Conservation (phyloP, 2,113 vertebrate genomes). For the Hylia prasina region DNA sequence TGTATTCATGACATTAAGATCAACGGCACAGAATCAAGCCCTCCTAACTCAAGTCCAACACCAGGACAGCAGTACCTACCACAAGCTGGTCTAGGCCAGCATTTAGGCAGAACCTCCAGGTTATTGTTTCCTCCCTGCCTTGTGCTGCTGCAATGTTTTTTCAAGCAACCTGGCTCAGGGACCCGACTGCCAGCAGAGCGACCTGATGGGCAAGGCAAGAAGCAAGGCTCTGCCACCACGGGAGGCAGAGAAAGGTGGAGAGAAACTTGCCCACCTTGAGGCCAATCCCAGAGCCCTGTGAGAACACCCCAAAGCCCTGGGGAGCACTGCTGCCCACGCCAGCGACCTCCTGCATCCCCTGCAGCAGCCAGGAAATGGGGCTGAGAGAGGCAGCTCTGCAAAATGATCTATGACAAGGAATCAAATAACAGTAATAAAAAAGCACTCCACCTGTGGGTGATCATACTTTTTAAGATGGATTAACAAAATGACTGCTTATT, state of each 20-base stretch:
- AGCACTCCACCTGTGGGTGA: slow-evolving; percentile 26
- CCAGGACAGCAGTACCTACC: not conserved
- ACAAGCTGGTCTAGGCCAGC: not conserved
- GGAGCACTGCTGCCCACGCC: not conserved
- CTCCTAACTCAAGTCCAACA: not conserved
- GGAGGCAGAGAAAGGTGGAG: not conserved
- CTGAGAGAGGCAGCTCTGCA: not conserved
- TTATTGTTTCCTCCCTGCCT: not conserved
- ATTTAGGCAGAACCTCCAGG: not conserved
- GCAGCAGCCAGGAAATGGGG: accelerated
- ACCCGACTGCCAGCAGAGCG: not conserved
- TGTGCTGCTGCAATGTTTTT: not conserved
- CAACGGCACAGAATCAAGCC: not conserved
- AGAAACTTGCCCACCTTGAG: not conserved
- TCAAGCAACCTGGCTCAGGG: not conserved
- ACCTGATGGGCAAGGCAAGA: not conserved
- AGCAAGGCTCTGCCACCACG: accelerated
- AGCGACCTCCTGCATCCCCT: not conserved
- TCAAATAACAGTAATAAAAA: slow-evolving; percentile 5
- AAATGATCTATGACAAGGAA: not conserved
- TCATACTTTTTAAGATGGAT: slow-evolving; percentile 46
- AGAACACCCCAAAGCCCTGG: not conserved
- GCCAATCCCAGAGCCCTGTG: not conserved
- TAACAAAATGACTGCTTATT: slow-evolving; percentile 53
- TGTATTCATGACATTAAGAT: not conserved